These are phyloP conservation scores for Molothrus ater DNA, from an alignment of 2,797 vertebrate species.

Conservation along the genomic window DNA sequence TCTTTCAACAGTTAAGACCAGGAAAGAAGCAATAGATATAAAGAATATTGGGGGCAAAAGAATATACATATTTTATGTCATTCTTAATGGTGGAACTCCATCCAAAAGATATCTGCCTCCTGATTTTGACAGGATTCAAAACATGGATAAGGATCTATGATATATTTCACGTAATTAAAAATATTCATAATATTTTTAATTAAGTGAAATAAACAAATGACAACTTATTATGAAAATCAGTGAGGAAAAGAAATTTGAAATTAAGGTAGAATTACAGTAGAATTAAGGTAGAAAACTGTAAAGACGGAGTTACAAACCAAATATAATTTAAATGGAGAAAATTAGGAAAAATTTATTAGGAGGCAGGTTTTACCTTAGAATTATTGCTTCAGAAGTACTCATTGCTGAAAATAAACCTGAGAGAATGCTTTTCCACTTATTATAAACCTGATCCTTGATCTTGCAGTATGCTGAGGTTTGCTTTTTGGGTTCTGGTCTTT, in stretches of 20 bases:
- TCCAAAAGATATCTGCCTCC: background rate
- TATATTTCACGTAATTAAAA: background rate
- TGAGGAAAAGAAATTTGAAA: background rate
- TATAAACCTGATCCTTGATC: slow-evolving; percentile 25
- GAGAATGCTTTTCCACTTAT: slow-evolving; percentile 15
- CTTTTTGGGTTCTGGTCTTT: background rate
- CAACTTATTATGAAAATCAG: background rate
- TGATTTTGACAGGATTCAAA: background rate
- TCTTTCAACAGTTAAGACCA: background rate
- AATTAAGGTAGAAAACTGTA: background rate
- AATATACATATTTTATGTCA: background rate
- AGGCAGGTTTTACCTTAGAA: background rate
- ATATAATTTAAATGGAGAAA: background rate
- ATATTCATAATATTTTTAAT: no score
- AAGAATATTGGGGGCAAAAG: background rate
- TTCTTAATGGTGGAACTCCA: background rate
- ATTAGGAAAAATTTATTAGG: background rate
- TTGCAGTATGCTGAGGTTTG: slow-evolving; percentile 33
- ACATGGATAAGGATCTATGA: background rate
- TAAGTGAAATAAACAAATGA: background rate
- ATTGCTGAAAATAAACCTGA: slow-evolving; percentile 15
- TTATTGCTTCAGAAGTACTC: background rate
- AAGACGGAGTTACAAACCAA: background rate
- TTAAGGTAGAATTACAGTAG: background rate
- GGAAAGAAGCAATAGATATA: background rate